Conservation (phyloP, 2,888 invertebrate species). For the Fragum fragum region DNA sequence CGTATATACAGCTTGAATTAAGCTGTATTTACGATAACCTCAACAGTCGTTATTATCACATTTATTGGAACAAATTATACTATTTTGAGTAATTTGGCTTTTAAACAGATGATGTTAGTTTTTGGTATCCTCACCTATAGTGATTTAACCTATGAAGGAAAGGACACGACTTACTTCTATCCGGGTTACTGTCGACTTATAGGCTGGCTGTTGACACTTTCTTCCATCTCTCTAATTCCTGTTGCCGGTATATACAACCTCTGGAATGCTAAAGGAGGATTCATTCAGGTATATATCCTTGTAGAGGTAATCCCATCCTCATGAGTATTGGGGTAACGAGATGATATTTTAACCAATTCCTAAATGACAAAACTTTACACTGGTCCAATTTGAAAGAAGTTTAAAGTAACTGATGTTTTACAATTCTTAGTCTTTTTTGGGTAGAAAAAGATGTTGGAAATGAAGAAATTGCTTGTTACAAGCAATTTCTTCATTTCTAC, state of each 20-base stretch:
- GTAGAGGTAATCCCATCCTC: neutral
- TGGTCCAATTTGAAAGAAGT: no score
- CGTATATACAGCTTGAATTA: no score
- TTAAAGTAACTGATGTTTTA: neutral
- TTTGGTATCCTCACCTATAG: conserved; percentile 1
- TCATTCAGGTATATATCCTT: neutral
- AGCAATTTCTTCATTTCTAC: no score
- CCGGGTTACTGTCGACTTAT: neutral
- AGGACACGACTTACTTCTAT: neutral
- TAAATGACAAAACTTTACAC: no score
- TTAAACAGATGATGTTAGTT: neutral
- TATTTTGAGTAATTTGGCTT: no score
- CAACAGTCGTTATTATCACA: no score
- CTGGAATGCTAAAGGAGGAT: neutral
- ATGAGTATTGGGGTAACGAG: neutral
- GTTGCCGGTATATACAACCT: neutral
- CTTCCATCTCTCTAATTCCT: neutral
- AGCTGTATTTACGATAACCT: no score
- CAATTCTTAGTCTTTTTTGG: neutral
- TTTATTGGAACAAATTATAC: no score
- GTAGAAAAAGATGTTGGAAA: neutral
- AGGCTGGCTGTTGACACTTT: neutral
- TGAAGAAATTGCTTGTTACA: neutral
- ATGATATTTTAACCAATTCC: no score
- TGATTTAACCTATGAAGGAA: conserved; percentile 5